Conservation (phyloP, 2,113 vertebrate genomes). For the Podarcis raffonei region DNA sequence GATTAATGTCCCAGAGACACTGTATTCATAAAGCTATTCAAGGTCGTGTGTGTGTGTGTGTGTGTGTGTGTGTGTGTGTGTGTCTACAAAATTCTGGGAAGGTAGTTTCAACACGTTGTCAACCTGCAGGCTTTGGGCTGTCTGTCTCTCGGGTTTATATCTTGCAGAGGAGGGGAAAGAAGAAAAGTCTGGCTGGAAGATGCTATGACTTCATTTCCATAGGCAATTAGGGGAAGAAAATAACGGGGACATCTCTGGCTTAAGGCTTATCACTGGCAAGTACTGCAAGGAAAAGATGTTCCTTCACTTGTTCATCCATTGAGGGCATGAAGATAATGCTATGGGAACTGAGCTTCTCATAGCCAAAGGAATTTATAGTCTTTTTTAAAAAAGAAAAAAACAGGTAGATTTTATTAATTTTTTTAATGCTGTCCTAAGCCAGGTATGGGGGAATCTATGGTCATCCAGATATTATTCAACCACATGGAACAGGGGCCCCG, state of each 20-base stretch:
- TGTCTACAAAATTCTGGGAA: neutral
- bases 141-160: constrained; percentile 1
- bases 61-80: neutral
- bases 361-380: neutral
- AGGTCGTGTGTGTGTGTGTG: neutral
- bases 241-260: neutral
- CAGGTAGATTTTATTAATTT: neutral
- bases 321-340: neutral
- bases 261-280: neutral
- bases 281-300: neutral
- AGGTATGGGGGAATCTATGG: neutral
- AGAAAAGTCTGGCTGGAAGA: constrained; percentile 8
- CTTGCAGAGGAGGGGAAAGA: neutral
- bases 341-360: neutral
- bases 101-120: neutral
- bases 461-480: too few relatives aligned
- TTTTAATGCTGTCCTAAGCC: neutral
- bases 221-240: neutral
- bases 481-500: too few relatives aligned
- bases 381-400: neutral
- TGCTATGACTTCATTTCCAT: constrained; percentile 4
- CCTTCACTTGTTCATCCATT: neutral
- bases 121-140: constrained; percentile 7
- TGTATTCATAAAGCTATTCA: constrained; percentile 27
- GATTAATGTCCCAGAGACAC: neutral